phyloP scores from a whole-genome alignment of 2,888 invertebrate genomes.

The Pterostichus niger region DNA sequence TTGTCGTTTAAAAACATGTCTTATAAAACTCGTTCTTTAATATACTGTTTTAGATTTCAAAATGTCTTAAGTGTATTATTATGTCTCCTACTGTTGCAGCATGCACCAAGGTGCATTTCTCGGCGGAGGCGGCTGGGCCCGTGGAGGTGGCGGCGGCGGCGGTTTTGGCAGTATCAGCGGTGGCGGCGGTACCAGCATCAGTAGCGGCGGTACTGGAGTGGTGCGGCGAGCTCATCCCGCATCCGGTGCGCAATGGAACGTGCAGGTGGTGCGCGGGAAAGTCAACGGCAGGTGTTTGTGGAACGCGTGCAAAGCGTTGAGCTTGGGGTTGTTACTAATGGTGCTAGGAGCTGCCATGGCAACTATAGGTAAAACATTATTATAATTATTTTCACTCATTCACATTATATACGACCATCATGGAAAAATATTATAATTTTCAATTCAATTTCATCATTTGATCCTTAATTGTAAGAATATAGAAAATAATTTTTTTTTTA shows the following conservation, averaged over 20 bases:
- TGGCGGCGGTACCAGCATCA: conserved; percentile 73
- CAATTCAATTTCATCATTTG: too few species aligned
- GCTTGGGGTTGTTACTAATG: conserved; percentile 92
- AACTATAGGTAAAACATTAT: conserved; percentile 87
- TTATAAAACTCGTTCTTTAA: too few species aligned
- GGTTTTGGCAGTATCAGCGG: conserved; percentile 80
- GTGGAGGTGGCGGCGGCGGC: conserved; percentile 73
- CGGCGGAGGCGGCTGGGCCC: conserved; percentile 77
- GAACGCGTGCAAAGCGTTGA: conserved; percentile 96
- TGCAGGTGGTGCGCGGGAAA: conserved; percentile 90
- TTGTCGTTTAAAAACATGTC: too few species aligned
- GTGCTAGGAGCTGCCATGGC: conserved; percentile 95
- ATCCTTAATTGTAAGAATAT: too few species aligned
- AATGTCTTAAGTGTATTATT: too few species aligned
- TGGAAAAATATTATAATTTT: too few species aligned
- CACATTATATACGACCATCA: too few species aligned
- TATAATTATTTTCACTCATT: background rate
- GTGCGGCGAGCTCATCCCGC: conserved; percentile 87
- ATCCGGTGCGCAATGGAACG: conserved; percentile 92
- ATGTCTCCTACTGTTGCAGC: background rate
- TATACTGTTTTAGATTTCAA: too few species aligned
- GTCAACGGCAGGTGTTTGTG: conserved; percentile 94
- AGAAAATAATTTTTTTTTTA: too few species aligned
- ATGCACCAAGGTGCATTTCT: conserved; percentile 74
- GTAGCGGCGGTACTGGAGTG: conserved; percentile 75